A percentile compares a stretch with the other conserved stretches of the same genome.
These are phyloP conservation scores for Aphidius colemani DNA, from an alignment of 2,888 invertebrate genomes.

Conservation along the genomic window DNA sequence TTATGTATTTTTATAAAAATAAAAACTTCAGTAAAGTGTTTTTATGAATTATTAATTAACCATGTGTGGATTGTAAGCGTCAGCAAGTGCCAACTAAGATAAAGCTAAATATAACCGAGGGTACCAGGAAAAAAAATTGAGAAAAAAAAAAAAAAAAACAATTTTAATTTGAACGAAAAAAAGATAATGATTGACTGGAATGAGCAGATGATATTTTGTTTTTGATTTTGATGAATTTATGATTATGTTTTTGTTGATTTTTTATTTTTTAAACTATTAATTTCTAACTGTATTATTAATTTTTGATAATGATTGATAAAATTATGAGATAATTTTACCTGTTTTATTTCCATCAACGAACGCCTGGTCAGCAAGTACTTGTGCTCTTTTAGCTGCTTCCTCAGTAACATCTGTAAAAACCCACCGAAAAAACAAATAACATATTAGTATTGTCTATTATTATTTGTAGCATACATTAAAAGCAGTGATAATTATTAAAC, in stretches of 20 bases:
- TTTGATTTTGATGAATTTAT: slow-evolving; percentile 35
- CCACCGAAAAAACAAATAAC: slow-evolving; percentile 24
- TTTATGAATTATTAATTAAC: slow-evolving; percentile 51
- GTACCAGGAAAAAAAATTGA: slow-evolving; percentile 49
- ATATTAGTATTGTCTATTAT: slow-evolving; percentile 30
- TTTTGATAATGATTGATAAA: not conserved
- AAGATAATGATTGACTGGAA: too few species aligned
- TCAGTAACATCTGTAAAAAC: slow-evolving; percentile 54
- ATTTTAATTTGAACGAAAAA: too few species aligned
- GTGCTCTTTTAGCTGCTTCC: slow-evolving; percentile 56
- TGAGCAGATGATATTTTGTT: slow-evolving; percentile 18
- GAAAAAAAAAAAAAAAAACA: not conserved
- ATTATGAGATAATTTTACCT: slow-evolving; percentile 49
- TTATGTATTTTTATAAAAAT: too few species aligned
- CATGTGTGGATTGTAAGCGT: slow-evolving; percentile 54
- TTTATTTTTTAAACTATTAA: slow-evolving; percentile 29
- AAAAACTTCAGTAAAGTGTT: slow-evolving; percentile 51
- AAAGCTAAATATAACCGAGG: slow-evolving; percentile 62
- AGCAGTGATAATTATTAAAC: slow-evolving; percentile 52
- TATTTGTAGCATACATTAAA: slow-evolving; percentile 48
- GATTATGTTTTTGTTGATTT: slow-evolving; percentile 6
- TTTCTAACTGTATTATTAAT: not conserved
- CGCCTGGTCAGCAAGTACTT: slow-evolving; percentile 49
- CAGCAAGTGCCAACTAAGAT: slow-evolving; percentile 61
- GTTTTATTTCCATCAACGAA: slow-evolving; percentile 38